Evolutionary conservation across 1,140 invertebrate genomes (phyloP).

Genomic region (Drosophila nigromelanica): DNA sequence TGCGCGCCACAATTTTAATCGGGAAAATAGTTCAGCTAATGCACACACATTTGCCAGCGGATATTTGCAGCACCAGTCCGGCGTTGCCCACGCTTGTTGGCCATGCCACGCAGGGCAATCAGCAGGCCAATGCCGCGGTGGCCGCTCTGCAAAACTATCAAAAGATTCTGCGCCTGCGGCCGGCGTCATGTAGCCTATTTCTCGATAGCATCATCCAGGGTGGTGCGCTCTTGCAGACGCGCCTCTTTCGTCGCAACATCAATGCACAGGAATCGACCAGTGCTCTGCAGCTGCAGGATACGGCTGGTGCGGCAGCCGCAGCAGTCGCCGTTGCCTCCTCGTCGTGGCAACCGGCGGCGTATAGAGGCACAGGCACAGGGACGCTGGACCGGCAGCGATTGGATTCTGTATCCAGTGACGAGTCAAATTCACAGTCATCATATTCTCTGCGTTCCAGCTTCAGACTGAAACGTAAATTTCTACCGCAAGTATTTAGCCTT

Average conservation of each 20-base stretch:
- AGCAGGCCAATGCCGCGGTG: slow-evolving; percentile 92
- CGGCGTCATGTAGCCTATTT: slow-evolving; percentile 91
- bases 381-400: slow-evolving; percentile 65
- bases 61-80: slow-evolving; percentile 92
- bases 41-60: slow-evolving; percentile 92
- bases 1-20: slow-evolving; percentile 94
- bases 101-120: slow-evolving; percentile 90
- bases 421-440: slow-evolving; percentile 70
- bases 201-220: slow-evolving; percentile 91
- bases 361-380: slow-evolving; percentile 16
- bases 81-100: slow-evolving; percentile 92
- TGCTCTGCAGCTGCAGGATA: slow-evolving; percentile 50
- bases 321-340: slow-evolving; percentile 15
- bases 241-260: slow-evolving; percentile 78
- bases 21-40: slow-evolving; percentile 94
- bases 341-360: slow-evolving; percentile 1
- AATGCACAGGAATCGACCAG: slow-evolving; percentile 60
- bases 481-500: slow-evolving; percentile 77
- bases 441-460: slow-evolving; percentile 73
- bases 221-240: slow-evolving; percentile 77
- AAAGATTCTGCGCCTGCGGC: slow-evolving; percentile 90
- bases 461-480: slow-evolving; percentile 72
- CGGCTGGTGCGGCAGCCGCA: slow-evolving; percentile 32
- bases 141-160: slow-evolving; percentile 91
- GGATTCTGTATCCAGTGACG: slow-evolving; percentile 80